phyloP scores from a whole-genome alignment of 2,888 invertebrate genomes.

The Ommatoiulus sabulosus region DNA sequence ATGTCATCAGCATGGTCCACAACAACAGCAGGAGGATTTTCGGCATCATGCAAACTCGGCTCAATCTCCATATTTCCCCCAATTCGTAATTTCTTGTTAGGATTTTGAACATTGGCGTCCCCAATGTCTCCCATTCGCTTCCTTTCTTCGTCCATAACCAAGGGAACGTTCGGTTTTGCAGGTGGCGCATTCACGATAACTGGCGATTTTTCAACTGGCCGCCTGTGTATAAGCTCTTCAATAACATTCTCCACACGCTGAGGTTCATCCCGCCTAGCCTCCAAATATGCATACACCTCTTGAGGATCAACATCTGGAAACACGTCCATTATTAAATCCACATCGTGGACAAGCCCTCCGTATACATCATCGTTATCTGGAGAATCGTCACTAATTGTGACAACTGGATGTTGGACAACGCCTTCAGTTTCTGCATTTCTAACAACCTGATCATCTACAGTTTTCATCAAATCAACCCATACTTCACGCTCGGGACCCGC shows the following conservation, averaged over 20 bases:
- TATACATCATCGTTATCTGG: conserved; percentile 32
- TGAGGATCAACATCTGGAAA: conserved; percentile 49
- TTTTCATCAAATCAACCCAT: too few relatives aligned
- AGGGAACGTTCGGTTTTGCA: background rate
- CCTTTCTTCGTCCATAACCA: background rate
- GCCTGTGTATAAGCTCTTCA: conserved; percentile 28
- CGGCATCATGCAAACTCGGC: background rate
- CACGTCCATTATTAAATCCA: conserved; percentile 38
- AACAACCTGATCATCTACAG: background rate
- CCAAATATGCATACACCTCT: conserved; percentile 48
- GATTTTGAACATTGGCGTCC: background rate
- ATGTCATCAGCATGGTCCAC: background rate
- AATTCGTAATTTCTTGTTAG: background rate
- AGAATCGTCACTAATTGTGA: background rate
- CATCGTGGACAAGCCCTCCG: conserved; percentile 17
- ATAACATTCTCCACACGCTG: conserved; percentile 37
- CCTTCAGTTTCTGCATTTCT: background rate
- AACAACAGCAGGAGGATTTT: background rate
- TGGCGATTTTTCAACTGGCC: background rate
- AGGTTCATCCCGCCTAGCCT: background rate
- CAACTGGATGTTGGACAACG: background rate
- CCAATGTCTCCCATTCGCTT: background rate
- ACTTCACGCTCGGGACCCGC: too few relatives aligned
- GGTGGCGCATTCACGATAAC: background rate
- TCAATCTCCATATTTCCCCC: too few relatives aligned